Evolutionary conservation across 2,888 invertebrate species (phyloP).

Genomic region (Tetramorium bicarinatum): DNA sequence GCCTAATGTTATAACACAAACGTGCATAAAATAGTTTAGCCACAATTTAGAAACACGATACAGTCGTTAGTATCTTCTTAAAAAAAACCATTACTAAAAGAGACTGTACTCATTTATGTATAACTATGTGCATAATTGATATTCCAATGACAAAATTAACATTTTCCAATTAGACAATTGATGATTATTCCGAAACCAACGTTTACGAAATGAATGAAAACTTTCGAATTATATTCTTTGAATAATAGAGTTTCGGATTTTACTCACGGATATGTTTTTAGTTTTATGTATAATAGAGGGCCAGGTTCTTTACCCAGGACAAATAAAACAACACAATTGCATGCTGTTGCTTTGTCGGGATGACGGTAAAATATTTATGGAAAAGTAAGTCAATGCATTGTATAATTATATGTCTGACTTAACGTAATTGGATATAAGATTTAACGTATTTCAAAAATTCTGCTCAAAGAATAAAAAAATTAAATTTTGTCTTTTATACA

Average conservation of each 20-base stretch:
- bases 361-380: background rate
- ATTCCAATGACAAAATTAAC: background rate
- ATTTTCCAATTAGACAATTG: background rate
- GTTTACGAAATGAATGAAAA: background rate
- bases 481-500: background rate
- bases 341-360: background rate
- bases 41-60: too few species aligned
- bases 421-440: background rate
- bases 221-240: background rate
- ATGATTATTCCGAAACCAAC: background rate
- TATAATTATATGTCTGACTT: background rate
- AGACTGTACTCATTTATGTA: background rate
- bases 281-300: background rate
- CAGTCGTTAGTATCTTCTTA: too few species aligned
- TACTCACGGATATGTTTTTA: background rate
- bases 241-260: background rate
- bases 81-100: too few species aligned
- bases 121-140: background rate
- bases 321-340: background rate
- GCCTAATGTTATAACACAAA: too few species aligned
- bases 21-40: too few species aligned
- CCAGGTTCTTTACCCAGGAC: background rate
- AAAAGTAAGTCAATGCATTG: background rate
- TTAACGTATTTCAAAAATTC: background rate
- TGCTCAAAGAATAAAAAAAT: background rate